Conservation (phyloP, 2,888 invertebrate genomes). For the Zhuqinia jingwanae region DNA sequence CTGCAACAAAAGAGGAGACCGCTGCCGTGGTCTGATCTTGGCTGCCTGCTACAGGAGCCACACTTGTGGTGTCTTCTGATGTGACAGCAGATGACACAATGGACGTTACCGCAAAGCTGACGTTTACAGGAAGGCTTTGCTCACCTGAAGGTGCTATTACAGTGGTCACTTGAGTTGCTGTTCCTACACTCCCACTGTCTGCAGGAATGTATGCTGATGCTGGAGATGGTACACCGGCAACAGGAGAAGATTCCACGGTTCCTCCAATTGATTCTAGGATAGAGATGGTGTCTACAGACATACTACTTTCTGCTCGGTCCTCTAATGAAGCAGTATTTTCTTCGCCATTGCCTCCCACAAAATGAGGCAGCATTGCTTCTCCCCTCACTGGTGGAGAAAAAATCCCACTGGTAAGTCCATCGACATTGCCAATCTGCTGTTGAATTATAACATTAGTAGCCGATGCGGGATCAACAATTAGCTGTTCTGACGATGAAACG, state of each 20-base stretch:
- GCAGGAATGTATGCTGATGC: background rate
- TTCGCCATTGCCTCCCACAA: background rate
- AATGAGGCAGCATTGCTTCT: background rate
- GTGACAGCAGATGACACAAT: conserved; percentile 55
- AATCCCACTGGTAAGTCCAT: background rate
- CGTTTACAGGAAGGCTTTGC: conserved; percentile 21
- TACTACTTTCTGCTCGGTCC: conserved; percentile 51
- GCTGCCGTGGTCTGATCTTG: conserved; percentile 10
- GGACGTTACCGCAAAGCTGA: conserved; percentile 64
- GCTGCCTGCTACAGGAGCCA: conserved; percentile 30
- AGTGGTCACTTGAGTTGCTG: conserved; percentile 37
- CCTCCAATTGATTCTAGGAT: conserved; percentile 11
- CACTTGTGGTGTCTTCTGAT: conserved; percentile 34
- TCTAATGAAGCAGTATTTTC: conserved; percentile 15
- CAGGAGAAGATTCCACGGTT: conserved; percentile 11
- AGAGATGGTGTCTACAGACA: conserved; percentile 33
- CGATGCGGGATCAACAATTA: conserved; percentile 2
- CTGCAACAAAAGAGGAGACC: conserved; percentile 27
- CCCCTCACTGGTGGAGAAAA: background rate
- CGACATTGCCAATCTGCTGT: conserved; percentile 48
- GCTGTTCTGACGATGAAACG: conserved; percentile 13
- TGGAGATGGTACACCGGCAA: background rate
- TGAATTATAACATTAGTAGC: conserved; percentile 46
- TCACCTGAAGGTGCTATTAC: conserved; percentile 55
- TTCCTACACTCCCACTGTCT: background rate